Evolutionary conservation across 2,113 vertebrate genomes (phyloP), one percentile per base, ranked within the genome.

Genomic region (Murina feae): DNA sequence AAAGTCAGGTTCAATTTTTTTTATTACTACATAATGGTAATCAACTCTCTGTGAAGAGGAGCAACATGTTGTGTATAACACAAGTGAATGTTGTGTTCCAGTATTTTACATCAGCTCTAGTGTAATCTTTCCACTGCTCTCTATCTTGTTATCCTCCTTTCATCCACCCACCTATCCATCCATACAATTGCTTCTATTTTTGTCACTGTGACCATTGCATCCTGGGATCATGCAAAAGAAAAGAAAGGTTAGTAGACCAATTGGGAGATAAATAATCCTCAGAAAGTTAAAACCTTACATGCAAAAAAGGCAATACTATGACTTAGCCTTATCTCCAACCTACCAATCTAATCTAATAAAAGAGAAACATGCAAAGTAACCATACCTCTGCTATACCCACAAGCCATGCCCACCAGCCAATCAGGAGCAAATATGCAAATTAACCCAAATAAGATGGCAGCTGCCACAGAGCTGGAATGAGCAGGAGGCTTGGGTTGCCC

Each of bases 61-160:
- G 35, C 42, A 76, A 21, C 9, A 4, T 17, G 12, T 6, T 16
- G 0, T 1, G 0, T 1, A 2, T 2, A 20, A 39, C 28, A 60
- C 37, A 28, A 35, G 18, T 4, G 13, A 76, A 42, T 71, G 2
- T 28, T 7, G 37, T 3, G 1, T 58, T 17, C 4, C 1, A 0
- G 17, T 5, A 9, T 51, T 39, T 23, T 39, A 10, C 17, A n/a
- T 32, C 14, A 44, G 47, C 44, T 53, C 83, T 32, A 13, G 18
- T 23, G 28, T 63, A 16, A 58, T 47, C 58, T 76, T 58, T 2
- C 4, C 5, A 18, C 5, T 42, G 3, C 16, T 30, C 30, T 39
- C 20, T 17, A 14, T n/a, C n/a, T 51, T 2, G 7, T 32, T 21
- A 14, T 0, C 7, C 30, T 39, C 13, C 2, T 37, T 5, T 8